Percentiles rank a stretch among this genome's conserved stretches.
Evolutionary conservation across 2,113 vertebrate species (phyloP).

Genomic region (Phaetusa simplex): DNA sequence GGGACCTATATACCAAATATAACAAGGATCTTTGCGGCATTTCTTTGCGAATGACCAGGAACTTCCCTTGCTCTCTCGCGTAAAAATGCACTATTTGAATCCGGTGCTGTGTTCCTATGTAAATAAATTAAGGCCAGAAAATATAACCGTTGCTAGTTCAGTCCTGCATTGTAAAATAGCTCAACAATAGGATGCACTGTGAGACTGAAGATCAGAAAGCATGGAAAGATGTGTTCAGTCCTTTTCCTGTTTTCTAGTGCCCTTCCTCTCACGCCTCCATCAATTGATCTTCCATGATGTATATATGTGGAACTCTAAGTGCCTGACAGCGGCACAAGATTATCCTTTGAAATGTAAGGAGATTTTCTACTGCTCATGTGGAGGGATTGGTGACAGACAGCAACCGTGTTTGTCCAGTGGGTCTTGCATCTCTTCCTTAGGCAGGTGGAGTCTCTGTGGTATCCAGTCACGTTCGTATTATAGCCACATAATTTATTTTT

Average conservation of each 20-base stretch:
- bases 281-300: neutral
- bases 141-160: neutral
- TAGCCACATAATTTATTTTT: neutral
- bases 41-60: neutral
- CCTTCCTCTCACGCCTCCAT: neutral
- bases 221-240: neutral
- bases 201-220: slow-evolving; percentile 4
- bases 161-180: neutral
- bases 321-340: neutral
- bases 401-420: neutral
- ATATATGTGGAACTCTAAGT: neutral
- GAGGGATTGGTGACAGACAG: neutral
- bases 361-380: neutral
- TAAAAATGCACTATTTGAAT: slow-evolving; percentile 31
- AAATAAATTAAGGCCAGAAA: slow-evolving; percentile 31
- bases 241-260: neutral
- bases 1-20: neutral
- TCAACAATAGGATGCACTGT: neutral
- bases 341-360: neutral
- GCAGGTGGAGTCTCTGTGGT: neutral
- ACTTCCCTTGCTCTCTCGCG: neutral
- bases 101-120: slow-evolving; percentile 32
- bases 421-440: neutral
- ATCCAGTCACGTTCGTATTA: neutral
- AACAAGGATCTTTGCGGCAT: neutral